These are phyloP conservation scores for Champsocephalus gunnari DNA, from an alignment of 2,797 vertebrate species.

Conservation along the genomic window DNA sequence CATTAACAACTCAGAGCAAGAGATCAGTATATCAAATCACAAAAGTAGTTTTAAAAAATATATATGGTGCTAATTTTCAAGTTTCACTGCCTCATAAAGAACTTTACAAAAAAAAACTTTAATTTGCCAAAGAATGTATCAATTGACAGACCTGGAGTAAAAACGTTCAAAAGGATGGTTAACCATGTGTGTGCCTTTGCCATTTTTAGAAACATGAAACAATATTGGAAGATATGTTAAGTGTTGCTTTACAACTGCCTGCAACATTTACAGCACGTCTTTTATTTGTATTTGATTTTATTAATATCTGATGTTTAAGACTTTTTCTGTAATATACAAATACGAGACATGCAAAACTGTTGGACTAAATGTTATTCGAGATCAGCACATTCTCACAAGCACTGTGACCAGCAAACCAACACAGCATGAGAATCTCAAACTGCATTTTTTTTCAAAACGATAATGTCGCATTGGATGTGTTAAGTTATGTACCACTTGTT, in stretches of 20 bases:
- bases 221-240: conserved; percentile 64
- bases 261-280: conserved; percentile 77
- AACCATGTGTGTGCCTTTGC: conserved; percentile 49
- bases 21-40: conserved; percentile 54
- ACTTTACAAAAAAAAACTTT: conserved; percentile 22
- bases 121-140: conserved; percentile 31
- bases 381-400: conserved; percentile 67
- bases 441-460: conserved; percentile 60
- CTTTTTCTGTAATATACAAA: conserved; percentile 71
- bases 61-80: conserved; percentile 45
- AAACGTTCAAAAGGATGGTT: conserved; percentile 35
- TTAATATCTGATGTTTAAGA: conserved; percentile 74
- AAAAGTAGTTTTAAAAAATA: conserved; percentile 49
- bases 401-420: conserved; percentile 63
- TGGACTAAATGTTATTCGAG: conserved; percentile 62
- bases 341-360: conserved; percentile 60
- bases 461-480: conserved; percentile 73
- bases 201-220: conserved; percentile 50
- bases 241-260: conserved; percentile 80
- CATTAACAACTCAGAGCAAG: conserved; percentile 63
- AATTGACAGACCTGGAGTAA: conserved; percentile 10
- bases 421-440: conserved; percentile 65
- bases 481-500: conserved; percentile 75
- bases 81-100: conserved; percentile 47
- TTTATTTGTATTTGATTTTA: conserved; percentile 73